Percentiles rank a stretch among this genome's conserved stretches.
Conservation (phyloP, 2,888 invertebrate species). For the Scotopteryx bipunctaria region DNA sequence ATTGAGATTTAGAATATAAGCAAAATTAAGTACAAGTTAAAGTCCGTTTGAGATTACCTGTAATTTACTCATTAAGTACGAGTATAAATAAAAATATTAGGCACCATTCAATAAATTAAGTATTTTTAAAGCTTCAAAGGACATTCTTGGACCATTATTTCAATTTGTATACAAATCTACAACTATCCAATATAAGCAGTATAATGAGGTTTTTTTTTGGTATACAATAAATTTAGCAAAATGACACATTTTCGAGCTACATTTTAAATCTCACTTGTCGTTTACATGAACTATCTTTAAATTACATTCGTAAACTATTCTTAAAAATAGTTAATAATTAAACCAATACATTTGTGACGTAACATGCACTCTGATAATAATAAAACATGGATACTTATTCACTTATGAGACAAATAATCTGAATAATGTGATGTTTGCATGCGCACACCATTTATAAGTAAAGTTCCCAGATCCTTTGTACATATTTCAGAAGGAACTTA, state of each 20-base stretch:
- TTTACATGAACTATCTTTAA: conserved; percentile 50
- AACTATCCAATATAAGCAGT: conserved; percentile 11
- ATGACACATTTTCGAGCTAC: conserved; percentile 30
- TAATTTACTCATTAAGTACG: conserved; percentile 58
- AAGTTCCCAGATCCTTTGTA: conserved; percentile 48
- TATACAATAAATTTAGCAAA: conserved; percentile 34
- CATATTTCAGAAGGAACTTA: conserved; percentile 55
- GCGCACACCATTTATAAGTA: conserved; percentile 36
- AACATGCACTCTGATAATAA: conserved; percentile 37
- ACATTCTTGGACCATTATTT: conserved; percentile 44
- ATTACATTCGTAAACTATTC: conserved; percentile 55
- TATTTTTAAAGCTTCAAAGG: conserved; percentile 41
- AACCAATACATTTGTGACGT: conserved; percentile 51
- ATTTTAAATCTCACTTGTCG: conserved; percentile 57
- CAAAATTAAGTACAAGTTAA: conserved; percentile 30
- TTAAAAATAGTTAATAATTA: conserved; percentile 51
- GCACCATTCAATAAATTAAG: conserved; percentile 51
- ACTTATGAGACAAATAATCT: conserved; percentile 45
- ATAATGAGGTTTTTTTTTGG: conserved; percentile 37
- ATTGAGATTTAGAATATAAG: conserved; percentile 44
- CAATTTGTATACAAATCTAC: conserved; percentile 24
- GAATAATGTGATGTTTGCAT: conserved; percentile 43
- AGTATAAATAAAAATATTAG: conserved; percentile 54
- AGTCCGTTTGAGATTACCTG: conserved; percentile 28
- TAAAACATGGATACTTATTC: conserved; percentile 37